Conservation (phyloP, 2,888 invertebrate species). For the Caenorhabditis virilis region DNA sequence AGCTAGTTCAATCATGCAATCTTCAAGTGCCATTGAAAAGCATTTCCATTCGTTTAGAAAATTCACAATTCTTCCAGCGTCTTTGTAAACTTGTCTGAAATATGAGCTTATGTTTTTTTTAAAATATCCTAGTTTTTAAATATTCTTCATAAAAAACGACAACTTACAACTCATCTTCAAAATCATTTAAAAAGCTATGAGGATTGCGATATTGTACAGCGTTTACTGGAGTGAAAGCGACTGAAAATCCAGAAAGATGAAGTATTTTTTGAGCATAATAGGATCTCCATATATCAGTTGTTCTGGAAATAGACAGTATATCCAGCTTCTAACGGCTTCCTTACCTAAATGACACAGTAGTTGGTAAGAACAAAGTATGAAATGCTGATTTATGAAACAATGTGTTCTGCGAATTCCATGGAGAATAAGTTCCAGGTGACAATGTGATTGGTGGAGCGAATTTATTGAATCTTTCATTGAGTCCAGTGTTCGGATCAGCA, state of each 20-base stretch:
- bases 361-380: slow-evolving; percentile 47
- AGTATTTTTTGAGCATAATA: slow-evolving; percentile 47
- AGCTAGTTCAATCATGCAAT: slow-evolving; percentile 31
- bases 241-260: slow-evolving; percentile 38
- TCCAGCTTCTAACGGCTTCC: no score
- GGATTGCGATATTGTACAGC: slow-evolving; percentile 48
- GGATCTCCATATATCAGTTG: slow-evolving; percentile 51
- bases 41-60: slow-evolving; percentile 41
- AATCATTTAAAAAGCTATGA: slow-evolving; percentile 46
- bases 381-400: slow-evolving; percentile 47
- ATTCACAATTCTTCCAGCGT: slow-evolving; percentile 35
- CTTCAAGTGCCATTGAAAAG: neutral
- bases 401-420: no score
- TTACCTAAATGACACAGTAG: slow-evolving; percentile 49
- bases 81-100: slow-evolving; percentile 41
- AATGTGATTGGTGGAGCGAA: slow-evolving; percentile 44
- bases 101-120: neutral
- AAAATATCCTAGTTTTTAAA: no score
- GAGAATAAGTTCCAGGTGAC: slow-evolving; percentile 40
- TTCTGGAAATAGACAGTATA: no score
- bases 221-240: slow-evolving; percentile 46
- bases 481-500: slow-evolving; percentile 28
- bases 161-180: slow-evolving; percentile 30
- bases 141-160: no score
- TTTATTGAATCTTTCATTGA: slow-evolving; percentile 37